phyloP scores from a whole-genome alignment of 1,140 invertebrate species.

The Pachypeltis micranthus region DNA sequence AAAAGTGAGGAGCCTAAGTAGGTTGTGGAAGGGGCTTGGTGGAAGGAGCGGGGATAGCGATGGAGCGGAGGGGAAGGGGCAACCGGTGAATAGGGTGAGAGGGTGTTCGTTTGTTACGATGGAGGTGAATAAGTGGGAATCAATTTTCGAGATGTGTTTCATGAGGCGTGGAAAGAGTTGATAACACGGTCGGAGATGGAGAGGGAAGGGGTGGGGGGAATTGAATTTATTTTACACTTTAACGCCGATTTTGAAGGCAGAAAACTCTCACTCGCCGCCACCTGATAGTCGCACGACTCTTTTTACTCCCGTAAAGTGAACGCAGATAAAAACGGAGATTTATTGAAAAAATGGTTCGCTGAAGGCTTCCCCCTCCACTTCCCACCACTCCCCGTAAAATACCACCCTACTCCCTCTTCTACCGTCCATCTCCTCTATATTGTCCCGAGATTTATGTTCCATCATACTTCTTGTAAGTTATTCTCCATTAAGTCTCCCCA shows the following conservation, averaged over 20 bases:
- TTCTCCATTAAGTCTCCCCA: constrained; percentile 1
- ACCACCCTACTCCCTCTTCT: too few species aligned
- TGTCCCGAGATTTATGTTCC: constrained; percentile 13
- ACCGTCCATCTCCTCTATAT: too few species aligned
- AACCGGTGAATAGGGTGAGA: background rate
- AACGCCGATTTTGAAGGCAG: background rate
- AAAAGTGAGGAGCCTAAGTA: too few species aligned
- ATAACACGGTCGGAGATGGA: background rate
- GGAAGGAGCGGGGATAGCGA: too few species aligned
- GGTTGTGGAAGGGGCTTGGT: too few species aligned
- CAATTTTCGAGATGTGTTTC: constrained; percentile 12
- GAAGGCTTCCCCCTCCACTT: background rate
- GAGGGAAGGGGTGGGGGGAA: background rate
- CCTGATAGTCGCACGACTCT: constrained; percentile 12
- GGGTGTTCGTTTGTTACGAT: background rate
- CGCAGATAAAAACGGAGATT: constrained; percentile 13
- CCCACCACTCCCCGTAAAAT: too few species aligned
- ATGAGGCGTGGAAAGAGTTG: constrained; percentile 10
- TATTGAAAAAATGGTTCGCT: constrained; percentile 6
- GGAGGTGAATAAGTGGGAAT: constrained; percentile 5
- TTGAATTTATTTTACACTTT: constrained; percentile 13
- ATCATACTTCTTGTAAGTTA: constrained; percentile 11
- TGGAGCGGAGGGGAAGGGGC: too few species aligned
- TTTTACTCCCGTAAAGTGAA: constrained; percentile 9
- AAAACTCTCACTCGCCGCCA: background rate